Conservation (phyloP, 2,888 invertebrate species). For the Hydropsyche betteni region DNA sequence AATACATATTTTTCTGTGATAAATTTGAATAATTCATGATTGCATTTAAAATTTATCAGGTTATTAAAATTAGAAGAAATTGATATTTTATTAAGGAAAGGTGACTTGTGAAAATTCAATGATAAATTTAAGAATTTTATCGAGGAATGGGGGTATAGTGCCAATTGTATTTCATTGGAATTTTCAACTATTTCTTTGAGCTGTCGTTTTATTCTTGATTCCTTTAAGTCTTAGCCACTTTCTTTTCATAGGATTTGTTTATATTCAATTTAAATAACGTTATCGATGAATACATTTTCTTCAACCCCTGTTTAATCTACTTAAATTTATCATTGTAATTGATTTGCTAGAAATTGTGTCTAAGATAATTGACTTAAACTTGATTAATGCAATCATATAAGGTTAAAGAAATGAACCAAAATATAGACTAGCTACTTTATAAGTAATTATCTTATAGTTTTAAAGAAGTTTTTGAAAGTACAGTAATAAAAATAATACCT, state of each 20-base stretch:
- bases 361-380: slow-evolving; percentile 40
- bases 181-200: neutral
- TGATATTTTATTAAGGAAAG: slow-evolving; percentile 26
- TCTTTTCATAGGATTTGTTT: too few species aligned
- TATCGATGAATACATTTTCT: slow-evolving; percentile 5
- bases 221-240: neutral
- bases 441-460: slow-evolving; percentile 65
- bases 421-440: slow-evolving; percentile 67
- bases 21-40: slow-evolving; percentile 67
- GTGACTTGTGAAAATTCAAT: slow-evolving; percentile 22
- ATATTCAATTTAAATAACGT: too few species aligned
- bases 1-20: slow-evolving; percentile 70
- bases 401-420: slow-evolving; percentile 61
- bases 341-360: slow-evolving; percentile 49
- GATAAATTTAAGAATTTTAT: slow-evolving; percentile 23
- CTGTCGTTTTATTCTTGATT: neutral
- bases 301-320: slow-evolving; percentile 19
- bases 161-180: slow-evolving; percentile 11
- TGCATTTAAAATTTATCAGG: slow-evolving; percentile 56
- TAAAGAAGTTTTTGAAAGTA: slow-evolving; percentile 70
- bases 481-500: slow-evolving; percentile 66
- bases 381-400: slow-evolving; percentile 67
- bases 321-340: slow-evolving; percentile 30
- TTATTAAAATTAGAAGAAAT: slow-evolving; percentile 26
- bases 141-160: slow-evolving; percentile 11